Evolutionary conservation across 2,113 vertebrate species (phyloP).

Genomic region (Gallinago undulata): DNA sequence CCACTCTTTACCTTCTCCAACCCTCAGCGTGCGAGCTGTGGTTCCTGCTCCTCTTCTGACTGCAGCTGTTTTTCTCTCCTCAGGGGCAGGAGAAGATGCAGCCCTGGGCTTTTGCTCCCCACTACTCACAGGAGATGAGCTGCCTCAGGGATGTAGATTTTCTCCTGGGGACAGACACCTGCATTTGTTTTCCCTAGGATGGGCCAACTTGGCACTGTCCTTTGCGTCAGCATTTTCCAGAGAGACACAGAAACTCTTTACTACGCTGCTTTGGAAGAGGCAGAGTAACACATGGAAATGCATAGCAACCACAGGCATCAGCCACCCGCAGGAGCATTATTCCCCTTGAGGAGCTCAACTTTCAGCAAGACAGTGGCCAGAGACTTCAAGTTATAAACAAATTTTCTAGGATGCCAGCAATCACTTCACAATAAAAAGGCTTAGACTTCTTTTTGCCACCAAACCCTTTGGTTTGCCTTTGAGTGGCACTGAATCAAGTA

Average conservation of each 20-base stretch:
- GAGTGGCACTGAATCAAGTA: not conserved
- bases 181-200: not conserved
- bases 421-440: not conserved
- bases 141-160: not conserved
- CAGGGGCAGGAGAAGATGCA: not conserved
- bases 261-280: not conserved
- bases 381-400: not conserved
- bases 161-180: not conserved
- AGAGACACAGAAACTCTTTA: not conserved
- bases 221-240: not conserved
- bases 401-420: not conserved
- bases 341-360: not conserved
- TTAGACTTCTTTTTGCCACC: not conserved
- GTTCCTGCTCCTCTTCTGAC: not conserved
- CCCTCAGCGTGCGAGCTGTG: accelerated
- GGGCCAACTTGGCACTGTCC: not conserved
- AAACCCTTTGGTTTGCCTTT: not conserved
- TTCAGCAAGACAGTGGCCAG: not conserved
- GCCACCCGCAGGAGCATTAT: not conserved
- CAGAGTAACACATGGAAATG: not conserved
- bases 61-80: not conserved
- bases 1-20: not conserved
- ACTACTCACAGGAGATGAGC: not conserved
- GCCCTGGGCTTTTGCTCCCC: not conserved
- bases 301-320: not conserved